Percentiles rank a stretch among this genome's conserved stretches.
These are phyloP conservation scores for Heliornis fulica DNA, from an alignment of 2,113 vertebrate species.

Conservation along the genomic window DNA sequence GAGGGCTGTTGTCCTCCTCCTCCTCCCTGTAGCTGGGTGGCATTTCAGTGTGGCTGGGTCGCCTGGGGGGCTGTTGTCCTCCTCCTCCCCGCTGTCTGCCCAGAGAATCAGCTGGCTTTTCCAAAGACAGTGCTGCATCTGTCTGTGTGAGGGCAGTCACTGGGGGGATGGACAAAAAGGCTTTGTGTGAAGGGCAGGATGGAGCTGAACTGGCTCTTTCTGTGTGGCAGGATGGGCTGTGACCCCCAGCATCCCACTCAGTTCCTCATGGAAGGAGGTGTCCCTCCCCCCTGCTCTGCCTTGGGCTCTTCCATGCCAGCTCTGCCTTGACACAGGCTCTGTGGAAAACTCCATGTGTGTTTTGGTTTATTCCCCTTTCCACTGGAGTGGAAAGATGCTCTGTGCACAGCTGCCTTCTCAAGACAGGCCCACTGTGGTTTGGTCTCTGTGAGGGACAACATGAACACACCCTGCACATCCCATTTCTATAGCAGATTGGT, in stretches of 20 bases:
- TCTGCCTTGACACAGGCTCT: not conserved
- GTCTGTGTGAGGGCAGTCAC: not conserved
- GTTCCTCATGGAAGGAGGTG: not conserved
- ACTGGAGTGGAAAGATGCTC: not conserved
- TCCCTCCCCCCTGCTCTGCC: not conserved
- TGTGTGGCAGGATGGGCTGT: not conserved
- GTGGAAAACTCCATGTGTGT: not conserved
- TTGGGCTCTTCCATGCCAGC: not conserved
- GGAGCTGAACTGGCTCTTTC: not conserved
- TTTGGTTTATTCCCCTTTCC: not conserved
- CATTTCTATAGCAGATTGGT: not conserved
- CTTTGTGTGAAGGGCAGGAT: not conserved
- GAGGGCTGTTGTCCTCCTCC: accelerated
- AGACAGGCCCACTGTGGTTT: accelerated
- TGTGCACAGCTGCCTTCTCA: not conserved
- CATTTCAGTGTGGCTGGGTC: not conserved
- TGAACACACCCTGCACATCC: not conserved
- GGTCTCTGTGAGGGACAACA: not conserved
- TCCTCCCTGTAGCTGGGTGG: not conserved
- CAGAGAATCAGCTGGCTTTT: not conserved
- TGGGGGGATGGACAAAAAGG: not conserved
- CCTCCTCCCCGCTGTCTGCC: accelerated
- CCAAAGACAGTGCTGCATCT: not conserved
- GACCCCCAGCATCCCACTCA: not conserved
- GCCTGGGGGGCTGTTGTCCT: not conserved